phyloP scores from a whole-genome alignment of 2,797 vertebrate species.

The Microcaecilia unicolor region DNA sequence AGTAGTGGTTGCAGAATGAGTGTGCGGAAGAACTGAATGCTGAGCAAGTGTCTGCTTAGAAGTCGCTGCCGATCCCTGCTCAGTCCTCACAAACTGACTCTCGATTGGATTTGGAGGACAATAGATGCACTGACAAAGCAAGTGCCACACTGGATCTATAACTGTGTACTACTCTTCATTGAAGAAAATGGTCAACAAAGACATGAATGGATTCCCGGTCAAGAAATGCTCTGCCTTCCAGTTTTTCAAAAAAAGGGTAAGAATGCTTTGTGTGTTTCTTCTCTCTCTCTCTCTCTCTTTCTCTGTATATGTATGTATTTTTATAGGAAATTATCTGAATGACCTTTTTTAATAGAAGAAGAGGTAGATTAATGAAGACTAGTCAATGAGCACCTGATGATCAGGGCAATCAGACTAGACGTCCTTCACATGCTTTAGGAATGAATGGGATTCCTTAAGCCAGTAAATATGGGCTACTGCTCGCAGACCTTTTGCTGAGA shows the following conservation, averaged over 20 bases:
- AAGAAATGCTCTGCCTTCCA: constrained; percentile 97
- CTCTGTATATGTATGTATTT: no score
- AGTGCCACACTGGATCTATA: constrained; percentile 45
- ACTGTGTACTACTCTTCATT: constrained; percentile 35
- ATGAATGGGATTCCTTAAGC: no score
- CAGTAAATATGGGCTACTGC: no score
- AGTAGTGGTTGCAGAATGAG: constrained; percentile 44
- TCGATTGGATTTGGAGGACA: constrained; percentile 23
- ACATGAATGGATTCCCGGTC: constrained; percentile 88
- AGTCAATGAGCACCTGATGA: no score
- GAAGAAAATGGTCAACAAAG: constrained; percentile 76
- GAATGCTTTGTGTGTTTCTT: constrained; percentile 21
- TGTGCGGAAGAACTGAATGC: constrained; percentile 34
- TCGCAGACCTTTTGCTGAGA: no score
- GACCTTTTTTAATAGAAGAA: no score
- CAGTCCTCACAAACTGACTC: constrained; percentile 25
- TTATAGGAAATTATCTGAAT: no score
- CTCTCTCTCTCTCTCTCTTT: constrained; percentile 5
- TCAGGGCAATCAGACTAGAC: no score
- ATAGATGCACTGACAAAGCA: constrained; percentile 37
- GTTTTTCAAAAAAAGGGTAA: constrained; percentile 96
- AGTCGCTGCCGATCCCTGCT: constrained; percentile 21
- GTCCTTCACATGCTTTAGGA: no score
- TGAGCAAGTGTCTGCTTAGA: constrained; percentile 2
- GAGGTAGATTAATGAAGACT: no score